Percentiles rank a stretch among this genome's conserved stretches.
Evolutionary conservation across 2,113 vertebrate species (phyloP).

Genomic region (Misgurnus mizolepis): DNA sequence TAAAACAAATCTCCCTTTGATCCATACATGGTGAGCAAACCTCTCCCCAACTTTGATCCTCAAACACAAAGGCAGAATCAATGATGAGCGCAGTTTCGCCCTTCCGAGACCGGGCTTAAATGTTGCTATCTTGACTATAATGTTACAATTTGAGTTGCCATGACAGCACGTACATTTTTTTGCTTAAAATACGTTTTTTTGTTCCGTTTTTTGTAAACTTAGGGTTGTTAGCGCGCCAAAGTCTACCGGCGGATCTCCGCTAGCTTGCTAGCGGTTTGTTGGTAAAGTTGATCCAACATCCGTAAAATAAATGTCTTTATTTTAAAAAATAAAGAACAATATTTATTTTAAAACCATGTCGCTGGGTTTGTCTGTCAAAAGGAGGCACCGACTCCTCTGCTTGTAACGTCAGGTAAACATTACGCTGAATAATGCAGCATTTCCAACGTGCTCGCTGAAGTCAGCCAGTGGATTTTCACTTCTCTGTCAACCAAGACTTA

Average conservation of each 20-base stretch:
- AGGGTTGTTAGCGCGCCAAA: slow-evolving; percentile 9
- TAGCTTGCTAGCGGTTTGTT: slow-evolving; percentile 18
- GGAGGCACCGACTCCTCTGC: neutral
- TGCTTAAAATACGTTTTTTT: neutral
- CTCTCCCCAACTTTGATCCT: slow-evolving; percentile 4
- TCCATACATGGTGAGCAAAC: slow-evolving; percentile 10
- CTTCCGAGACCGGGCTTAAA: neutral
- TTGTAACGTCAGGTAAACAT: neutral
- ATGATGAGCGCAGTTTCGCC: neutral
- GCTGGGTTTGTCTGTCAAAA: neutral
- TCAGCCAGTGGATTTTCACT: neutral
- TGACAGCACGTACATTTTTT: neutral
- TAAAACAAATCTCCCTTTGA: neutral
- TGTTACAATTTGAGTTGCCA: neutral
- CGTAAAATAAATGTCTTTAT: slow-evolving; percentile 6
- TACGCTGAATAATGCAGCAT: neutral
- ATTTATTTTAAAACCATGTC: neutral
- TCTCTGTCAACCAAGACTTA: neutral
- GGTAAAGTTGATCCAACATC: slow-evolving; percentile 27
- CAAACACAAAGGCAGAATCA: slow-evolving; percentile 2
- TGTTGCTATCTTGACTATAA: neutral
- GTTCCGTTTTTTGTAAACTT: neutral
- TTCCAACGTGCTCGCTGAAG: slow-evolving; percentile 20
- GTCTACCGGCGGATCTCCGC: slow-evolving; percentile 22
- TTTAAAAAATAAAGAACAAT: neutral